Evolutionary conservation across 2,888 invertebrate genomes (phyloP).

Genomic region (Fabriciana adippe): DNA sequence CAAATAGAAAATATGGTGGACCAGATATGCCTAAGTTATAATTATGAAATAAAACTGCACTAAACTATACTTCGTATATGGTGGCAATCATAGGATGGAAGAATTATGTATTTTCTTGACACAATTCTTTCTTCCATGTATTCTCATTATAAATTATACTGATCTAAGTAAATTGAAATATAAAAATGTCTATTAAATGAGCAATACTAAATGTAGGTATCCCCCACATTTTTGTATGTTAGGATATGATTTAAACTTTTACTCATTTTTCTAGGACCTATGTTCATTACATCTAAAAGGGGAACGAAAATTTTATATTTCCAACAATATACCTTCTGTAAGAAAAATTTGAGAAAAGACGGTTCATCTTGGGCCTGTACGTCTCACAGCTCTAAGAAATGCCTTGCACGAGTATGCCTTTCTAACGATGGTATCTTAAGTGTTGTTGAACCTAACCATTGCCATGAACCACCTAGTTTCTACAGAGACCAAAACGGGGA

Average conservation of each 20-base stretch:
- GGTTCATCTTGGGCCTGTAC: conserved; percentile 5
- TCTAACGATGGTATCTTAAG: not conserved
- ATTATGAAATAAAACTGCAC: too few relatives aligned
- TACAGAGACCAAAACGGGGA: conserved; percentile 8
- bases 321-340: conserved; percentile 2
- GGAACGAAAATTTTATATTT: not conserved
- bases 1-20: too few relatives aligned
- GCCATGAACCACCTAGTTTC: not conserved
- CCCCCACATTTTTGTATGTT: not conserved
- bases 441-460: not conserved
- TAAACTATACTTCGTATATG: too few relatives aligned
- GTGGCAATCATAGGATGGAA: too few relatives aligned
- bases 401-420: not conserved
- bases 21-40: too few relatives aligned
- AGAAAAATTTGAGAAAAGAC: not conserved
- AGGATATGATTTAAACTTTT: not conserved
- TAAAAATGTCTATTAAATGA: too few relatives aligned
- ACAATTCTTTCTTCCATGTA: too few relatives aligned
- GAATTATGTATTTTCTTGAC: too few relatives aligned
- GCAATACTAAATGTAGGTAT: not conserved
- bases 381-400: conserved; percentile 1
- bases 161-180: too few relatives aligned
- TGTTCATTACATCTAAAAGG: conserved; percentile 5
- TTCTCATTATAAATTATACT: too few relatives aligned
- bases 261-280: conserved; percentile 4